Evolutionary conservation across 2,797 vertebrate species (phyloP), one percentile per base, ranked within the genome.

Genomic region (Iguana delicatissima): DNA sequence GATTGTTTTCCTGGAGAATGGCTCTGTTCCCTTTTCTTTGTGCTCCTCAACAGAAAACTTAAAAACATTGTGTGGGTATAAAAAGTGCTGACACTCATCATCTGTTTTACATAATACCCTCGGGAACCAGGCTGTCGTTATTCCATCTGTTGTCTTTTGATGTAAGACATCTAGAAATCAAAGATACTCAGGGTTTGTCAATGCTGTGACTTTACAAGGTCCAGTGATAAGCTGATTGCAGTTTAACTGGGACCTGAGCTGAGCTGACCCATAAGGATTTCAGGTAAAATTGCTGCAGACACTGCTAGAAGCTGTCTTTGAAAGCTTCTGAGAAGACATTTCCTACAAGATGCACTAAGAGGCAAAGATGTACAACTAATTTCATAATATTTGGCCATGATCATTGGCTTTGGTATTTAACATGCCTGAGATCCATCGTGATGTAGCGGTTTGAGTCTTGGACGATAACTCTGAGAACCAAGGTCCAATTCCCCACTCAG

Each of bases 21-120:
- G 69, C n/a, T 83, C 64, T 38, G 14, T 29, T 22, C 79, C 26
- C 67, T 59, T 52, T 46, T 86, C 79, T 74, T 82, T 50, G 5
- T 26, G 67, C 69, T 90, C 5, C 59, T 85, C 73, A 4, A 42
- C 76, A 86, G 35, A 42, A 57, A 82, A 89, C 29, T 2, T 55
- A 32, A 89, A 57, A 74, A 83, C 9, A 32, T 52, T 76, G 89
- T 76, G 89, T 82, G 80, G 69, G 55, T 86, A 86, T 83, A 76
- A 82, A 59, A 62, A 62, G n/a, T 86, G 85, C 85, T 86, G 85
- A 82, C 79, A 64, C 32, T 85, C 77, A 74, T 90, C 64, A 62
- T 90, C 84, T 90, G 89, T 73, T 82, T 82, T 86, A 82, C 69
- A 74, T 82, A 90, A 90, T 90, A 52, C 67, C 69, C 57, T 32